Evolutionary conservation across 2,113 vertebrate species (phyloP).

Genomic region (Lamprologus sp.): DNA sequence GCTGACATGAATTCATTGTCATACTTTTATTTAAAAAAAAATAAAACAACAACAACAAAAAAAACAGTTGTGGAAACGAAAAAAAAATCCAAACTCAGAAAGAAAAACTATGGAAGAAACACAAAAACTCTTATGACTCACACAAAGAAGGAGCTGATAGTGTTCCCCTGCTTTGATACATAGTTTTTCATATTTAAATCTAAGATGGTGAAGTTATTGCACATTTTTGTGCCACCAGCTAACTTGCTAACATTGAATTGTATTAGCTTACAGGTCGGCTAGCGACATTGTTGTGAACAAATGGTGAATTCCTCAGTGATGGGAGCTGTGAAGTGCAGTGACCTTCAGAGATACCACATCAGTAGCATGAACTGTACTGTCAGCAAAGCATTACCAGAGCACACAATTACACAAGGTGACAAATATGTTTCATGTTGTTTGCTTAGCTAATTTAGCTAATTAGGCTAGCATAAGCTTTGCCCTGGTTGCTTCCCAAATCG

Average conservation of each 20-base stretch:
- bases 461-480: neutral
- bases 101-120: neutral
- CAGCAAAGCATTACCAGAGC: neutral
- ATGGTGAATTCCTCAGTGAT: neutral
- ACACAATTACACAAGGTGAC: neutral
- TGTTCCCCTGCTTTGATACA: neutral
- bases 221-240: neutral
- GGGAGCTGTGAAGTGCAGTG: neutral
- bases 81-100: neutral
- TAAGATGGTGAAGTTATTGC: neutral
- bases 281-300: fast-evolving
- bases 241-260: neutral
- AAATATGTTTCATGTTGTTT: neutral
- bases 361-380: neutral
- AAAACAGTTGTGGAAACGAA: neutral
- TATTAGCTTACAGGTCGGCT: neutral
- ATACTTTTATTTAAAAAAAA: neutral
- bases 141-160: neutral
- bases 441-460: neutral
- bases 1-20: neutral
- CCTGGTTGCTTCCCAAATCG: neutral
- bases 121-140: neutral
- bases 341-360: neutral
- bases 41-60: neutral
- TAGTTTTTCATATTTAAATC: neutral